Conservation (phyloP, 2,888 invertebrate genomes). For the Eupithecia subfuscata region DNA sequence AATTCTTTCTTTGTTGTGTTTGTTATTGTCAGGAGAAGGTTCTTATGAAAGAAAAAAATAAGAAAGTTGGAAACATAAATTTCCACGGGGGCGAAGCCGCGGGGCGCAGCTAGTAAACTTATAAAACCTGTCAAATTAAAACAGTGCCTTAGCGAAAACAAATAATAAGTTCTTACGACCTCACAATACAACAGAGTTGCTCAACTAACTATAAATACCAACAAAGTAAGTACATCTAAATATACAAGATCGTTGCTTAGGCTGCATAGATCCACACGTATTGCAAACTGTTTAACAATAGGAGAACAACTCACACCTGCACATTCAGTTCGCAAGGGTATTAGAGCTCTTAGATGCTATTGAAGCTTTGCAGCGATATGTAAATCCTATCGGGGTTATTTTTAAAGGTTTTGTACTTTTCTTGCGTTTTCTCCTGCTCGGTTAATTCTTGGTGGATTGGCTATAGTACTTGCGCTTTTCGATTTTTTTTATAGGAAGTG, state of each 20-base stretch:
- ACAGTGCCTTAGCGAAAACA: too few species aligned
- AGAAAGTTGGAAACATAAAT: too few species aligned
- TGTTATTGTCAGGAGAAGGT: too few species aligned
- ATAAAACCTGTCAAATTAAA: too few species aligned
- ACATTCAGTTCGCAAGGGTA: constrained; percentile 19
- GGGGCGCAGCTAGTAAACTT: too few species aligned
- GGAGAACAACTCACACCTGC: constrained; percentile 9
- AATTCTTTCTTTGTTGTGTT: too few species aligned
- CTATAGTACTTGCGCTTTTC: background rate
- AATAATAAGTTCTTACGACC: background rate
- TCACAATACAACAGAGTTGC: background rate
- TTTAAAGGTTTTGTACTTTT: constrained; percentile 2
- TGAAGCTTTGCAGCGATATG: constrained; percentile 26
- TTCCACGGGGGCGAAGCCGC: too few species aligned
- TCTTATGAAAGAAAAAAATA: too few species aligned
- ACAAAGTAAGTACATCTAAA: background rate
- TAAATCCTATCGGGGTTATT: constrained; percentile 19
- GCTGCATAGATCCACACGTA: background rate
- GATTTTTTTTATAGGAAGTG: background rate
- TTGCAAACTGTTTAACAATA: constrained; percentile 2
- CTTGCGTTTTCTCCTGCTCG: background rate
- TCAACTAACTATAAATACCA: background rate
- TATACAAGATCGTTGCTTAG: background rate
- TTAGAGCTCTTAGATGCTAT: constrained; percentile 28
- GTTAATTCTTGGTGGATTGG: background rate